These are phyloP conservation scores for Mustela nigripes DNA, from an alignment of 2,113 vertebrate species.

Conservation along the genomic window DNA sequence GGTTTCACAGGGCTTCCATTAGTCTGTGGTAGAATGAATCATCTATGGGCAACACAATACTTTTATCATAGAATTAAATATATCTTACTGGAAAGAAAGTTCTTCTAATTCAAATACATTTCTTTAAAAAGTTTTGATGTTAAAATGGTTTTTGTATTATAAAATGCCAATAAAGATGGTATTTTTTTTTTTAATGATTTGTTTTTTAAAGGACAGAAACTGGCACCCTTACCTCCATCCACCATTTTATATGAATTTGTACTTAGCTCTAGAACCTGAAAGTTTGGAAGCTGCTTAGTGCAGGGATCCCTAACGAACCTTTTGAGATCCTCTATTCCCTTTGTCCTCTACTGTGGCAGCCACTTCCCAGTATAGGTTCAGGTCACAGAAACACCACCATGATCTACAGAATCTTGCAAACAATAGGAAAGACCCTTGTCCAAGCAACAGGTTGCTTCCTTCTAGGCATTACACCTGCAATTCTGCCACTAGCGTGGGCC, in stretches of 20 bases:
- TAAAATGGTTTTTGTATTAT: neutral
- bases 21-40: constrained; percentile 17
- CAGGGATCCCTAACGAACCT: neutral
- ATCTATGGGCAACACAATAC: neutral
- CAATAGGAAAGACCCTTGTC: neutral
- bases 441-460: neutral
- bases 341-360: neutral
- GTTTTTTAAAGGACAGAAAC: neutral
- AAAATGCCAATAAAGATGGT: neutral
- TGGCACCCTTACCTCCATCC: neutral
- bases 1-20: neutral
- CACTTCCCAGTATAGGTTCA: neutral
- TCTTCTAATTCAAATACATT: neutral
- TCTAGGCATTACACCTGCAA: neutral
- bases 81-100: neutral
- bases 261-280: neutral
- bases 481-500: neutral
- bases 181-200: neutral
- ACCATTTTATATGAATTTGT: neutral
- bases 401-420: neutral
- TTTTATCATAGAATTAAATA: neutral
- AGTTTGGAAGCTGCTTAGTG: neutral
- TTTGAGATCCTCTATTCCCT: neutral
- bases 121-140: neutral
- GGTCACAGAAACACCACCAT: too few relatives aligned